These are phyloP conservation scores for Astreopora myriophthalma DNA, from an alignment of 64 coral and sea anemone species.

Conservation along the genomic window DNA sequence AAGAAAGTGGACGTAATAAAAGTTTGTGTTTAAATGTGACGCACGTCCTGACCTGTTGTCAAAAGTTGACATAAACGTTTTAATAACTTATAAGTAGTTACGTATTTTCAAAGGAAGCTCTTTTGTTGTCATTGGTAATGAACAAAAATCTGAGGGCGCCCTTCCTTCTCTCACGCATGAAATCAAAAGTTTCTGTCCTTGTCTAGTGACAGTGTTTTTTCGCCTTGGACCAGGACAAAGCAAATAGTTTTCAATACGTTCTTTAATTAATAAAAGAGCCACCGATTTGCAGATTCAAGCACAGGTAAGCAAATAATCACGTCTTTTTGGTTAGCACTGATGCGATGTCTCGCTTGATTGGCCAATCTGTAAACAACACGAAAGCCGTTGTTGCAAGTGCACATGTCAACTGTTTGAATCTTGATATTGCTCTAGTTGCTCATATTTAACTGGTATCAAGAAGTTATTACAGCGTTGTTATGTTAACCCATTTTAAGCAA, in stretches of 20 bases:
- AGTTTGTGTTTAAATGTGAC: neutral
- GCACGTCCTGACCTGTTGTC: neutral
- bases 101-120: neutral
- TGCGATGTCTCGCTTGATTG: neutral
- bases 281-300: neutral
- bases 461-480: neutral
- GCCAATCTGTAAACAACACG: neutral
- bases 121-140: neutral
- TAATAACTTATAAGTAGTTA: neutral
- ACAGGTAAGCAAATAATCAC: neutral
- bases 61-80: neutral
- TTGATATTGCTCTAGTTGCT: neutral
- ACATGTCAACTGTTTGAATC: neutral
- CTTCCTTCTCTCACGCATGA: neutral
- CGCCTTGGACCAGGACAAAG: neutral
- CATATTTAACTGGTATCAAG: neutral
- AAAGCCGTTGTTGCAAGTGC: neutral
- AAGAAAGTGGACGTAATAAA: too few species aligned
- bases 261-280: neutral
- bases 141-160: neutral
- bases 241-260: neutral
- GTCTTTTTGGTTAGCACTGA: neutral
- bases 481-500: neutral
- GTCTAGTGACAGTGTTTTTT: neutral
- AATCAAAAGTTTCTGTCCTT: neutral